Base-by-base conservation (phyloP, 1,140 invertebrate species). In the Nylanderia fulva region DNA sequence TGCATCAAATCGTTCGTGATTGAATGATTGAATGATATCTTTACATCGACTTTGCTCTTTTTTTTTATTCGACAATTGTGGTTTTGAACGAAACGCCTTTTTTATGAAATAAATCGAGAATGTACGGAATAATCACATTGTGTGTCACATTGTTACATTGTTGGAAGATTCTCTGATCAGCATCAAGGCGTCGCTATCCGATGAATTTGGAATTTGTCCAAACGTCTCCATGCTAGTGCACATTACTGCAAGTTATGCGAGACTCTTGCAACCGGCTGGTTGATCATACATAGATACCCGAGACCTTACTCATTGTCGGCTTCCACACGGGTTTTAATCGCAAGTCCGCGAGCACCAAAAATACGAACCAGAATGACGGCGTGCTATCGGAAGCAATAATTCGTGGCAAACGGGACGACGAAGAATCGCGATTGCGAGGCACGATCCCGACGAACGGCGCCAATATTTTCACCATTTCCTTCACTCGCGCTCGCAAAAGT, bases 351-450 rank as follows among this genome's bases (percentile, higher is more conserved):
- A 87, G 86, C 86, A 63, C 90, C 85, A 87, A 91, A 93, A 93
- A 92, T 93, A 92, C 90, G 90, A 85, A 60, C 75, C 80, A 52
- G 68, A 83, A 83, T 84, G 87, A 91, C 87, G 87, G 88, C 87
- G 88, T 86, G 85, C 84, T 91, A 91, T 92, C 86, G 89, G 87
- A 85, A 86, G 86, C 87, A 83, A 91, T 92, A 92, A 92, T 90
- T 93, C 89, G 86, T 88, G 66, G 29, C 74, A 69, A 29, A 48
- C 27, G 45, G 39, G 58, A 83, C 54, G 52, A 42, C 48, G 66
- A 84, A 83, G 69, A 83, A 71, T 77, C 75, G 29, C 61, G 75
- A 79, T 79, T 75, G 36, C 54, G 29, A 60, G 56, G 56, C 56
- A 27, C 56, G 11, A 27, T 18, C 45, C 45, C 56, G 24, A 75